Evolutionary conservation across 2,888 invertebrate species (phyloP).

Genomic region (Cephus nigrinus): DNA sequence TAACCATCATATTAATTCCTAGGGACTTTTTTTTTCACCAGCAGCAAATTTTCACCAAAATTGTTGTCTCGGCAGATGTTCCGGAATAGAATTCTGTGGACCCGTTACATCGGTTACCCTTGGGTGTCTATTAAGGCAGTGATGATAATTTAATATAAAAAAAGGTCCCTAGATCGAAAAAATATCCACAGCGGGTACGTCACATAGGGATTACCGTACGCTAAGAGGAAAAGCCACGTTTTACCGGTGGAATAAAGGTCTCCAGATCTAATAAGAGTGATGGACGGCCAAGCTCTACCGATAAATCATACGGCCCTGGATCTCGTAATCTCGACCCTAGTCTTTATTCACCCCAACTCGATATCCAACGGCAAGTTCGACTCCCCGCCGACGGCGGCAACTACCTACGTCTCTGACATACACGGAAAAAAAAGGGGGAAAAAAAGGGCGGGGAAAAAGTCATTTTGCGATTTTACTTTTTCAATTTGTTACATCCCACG

Average conservation of each 20-base stretch:
- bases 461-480: background rate
- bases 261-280: slow-evolving; percentile 18
- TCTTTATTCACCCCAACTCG: background rate
- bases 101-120: too few species aligned
- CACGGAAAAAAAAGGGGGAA: background rate
- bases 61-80: too few species aligned
- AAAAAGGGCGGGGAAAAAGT: background rate
- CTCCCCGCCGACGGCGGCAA: background rate
- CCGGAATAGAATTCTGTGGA: too few species aligned
- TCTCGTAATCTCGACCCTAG: background rate
- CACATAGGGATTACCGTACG: background rate
- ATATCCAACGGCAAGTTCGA: background rate
- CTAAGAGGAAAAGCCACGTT: background rate
- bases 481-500: background rate
- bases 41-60: too few species aligned
- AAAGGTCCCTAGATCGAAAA: background rate
- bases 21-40: background rate
- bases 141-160: background rate
- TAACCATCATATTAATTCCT: background rate
- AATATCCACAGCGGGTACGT: background rate
- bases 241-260: background rate
- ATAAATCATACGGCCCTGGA: slow-evolving; percentile 16
- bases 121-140: background rate
- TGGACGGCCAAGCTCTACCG: slow-evolving; percentile 18
- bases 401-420: background rate